Base-by-base conservation (phyloP, 2,797 vertebrate species). In the Avahi laniger region DNA sequence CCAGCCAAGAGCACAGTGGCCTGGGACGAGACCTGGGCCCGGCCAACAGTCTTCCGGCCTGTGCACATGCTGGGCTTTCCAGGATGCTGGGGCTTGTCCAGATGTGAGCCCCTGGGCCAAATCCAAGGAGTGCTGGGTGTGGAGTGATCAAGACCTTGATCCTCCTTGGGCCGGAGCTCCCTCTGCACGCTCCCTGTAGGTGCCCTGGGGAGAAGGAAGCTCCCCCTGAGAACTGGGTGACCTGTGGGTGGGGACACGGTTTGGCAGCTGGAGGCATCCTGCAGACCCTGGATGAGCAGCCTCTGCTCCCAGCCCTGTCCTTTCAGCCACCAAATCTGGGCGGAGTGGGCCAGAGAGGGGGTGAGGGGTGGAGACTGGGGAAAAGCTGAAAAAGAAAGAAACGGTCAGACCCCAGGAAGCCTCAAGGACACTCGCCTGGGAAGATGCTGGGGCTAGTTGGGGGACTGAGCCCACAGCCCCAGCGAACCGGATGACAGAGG, bases 1-100 rank as follows among this genome's bases (percentile, higher is more conserved):
- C 38, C 30, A 7, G 20, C 0, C 0, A 0, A 0, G 41, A 70
- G n/a, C 83, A 7, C 1, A 12, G 30, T 5, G 73, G 54, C 46
- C 33, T 15, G 5, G 6, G 15, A 6, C 35, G 24, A 54, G 41
- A 17, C 79, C 54, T 28, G 1, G 0, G 15, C 43, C n/a, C n/a
- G 35, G 38, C 35, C 20, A 2, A 41, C 81, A 4, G 17, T 26
- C 41, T 86, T 78, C 63, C 1, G 2, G 0, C 75, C 76, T 79
- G 5, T 26, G 48, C 35, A 15, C 4, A 0, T 30, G 28, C 67
- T 78, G 48, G 35, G 35, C 41, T 67, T 84, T 61, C 41, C 18
- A 5, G 17, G 70, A 91, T 41, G 26, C 61, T 11, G 59, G 13
- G 17, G 17, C 50, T 61, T 61, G 76, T 61, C 48, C 52, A 5